These are phyloP conservation scores for Agrotis puta DNA, from an alignment of 2,888 invertebrate species.

Conservation along the genomic window DNA sequence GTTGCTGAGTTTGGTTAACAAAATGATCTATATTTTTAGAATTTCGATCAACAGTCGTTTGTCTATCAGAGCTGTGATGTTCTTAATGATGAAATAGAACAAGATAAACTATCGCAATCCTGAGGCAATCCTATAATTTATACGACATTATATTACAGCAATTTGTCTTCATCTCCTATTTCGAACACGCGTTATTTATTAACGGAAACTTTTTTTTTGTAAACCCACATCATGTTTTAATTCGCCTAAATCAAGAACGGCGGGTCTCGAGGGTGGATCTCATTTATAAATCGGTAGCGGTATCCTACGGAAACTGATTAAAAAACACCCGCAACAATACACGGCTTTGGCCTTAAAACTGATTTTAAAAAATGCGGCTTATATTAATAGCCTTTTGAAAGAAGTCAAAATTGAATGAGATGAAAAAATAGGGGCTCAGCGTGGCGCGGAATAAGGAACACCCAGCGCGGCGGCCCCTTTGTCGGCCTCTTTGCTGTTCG, in stretches of 20 bases:
- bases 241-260: conserved; percentile 87
- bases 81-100: conserved; percentile 55
- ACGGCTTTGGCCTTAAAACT: conserved; percentile 86
- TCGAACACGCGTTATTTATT: conserved; percentile 87
- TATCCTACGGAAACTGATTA: conserved; percentile 91
- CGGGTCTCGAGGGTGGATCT: conserved; percentile 79
- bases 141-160: conserved; percentile 81
- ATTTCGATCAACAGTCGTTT: conserved; percentile 14
- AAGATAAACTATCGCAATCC: conserved; percentile 58
- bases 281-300: conserved; percentile 90
- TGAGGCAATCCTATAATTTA: conserved; percentile 75
- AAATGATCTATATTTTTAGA: neutral
- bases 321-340: conserved; percentile 88
- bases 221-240: conserved; percentile 89
- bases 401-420: conserved; percentile 91
- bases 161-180: conserved; percentile 88
- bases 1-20: neutral
- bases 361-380: conserved; percentile 90
- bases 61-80: conserved; percentile 56
- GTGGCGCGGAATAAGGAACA: conserved; percentile 86
- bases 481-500: conserved; percentile 88
- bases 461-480: conserved; percentile 88
- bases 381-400: conserved; percentile 91
- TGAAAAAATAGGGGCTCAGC: conserved; percentile 89
- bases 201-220: conserved; percentile 83